Percentiles rank a stretch among this genome's conserved stretches.
Conservation (phyloP, 1,140 invertebrate species). For the Panonychus citri region DNA sequence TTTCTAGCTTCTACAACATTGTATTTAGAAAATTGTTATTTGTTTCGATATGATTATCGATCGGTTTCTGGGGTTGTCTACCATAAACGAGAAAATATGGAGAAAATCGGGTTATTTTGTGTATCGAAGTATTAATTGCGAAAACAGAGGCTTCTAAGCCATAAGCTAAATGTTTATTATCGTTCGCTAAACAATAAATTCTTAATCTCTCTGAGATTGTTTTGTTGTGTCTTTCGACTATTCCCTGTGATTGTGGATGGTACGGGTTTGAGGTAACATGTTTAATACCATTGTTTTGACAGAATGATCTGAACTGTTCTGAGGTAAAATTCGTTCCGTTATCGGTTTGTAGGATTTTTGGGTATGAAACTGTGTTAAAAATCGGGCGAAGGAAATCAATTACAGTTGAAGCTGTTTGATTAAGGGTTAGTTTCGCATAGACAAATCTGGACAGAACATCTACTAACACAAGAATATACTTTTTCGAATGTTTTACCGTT, state of each 20-base stretch:
- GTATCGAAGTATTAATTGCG: neutral
- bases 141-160: neutral
- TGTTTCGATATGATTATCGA: neutral
- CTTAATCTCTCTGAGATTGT: constrained; percentile 7
- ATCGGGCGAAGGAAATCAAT: no score
- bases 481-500: no score
- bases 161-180: neutral
- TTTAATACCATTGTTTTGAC: constrained; percentile 10
- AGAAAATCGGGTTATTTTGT: neutral
- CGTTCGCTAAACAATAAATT: neutral
- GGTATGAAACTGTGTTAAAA: neutral
- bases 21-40: no score
- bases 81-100: neutral
- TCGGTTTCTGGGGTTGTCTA: neutral
- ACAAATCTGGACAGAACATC: no score
- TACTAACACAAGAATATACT: no score
- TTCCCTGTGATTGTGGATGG: constrained; percentile 18
- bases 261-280: constrained; percentile 14
- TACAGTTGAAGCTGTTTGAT: no score
- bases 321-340: constrained; percentile 16
- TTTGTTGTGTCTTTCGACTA: constrained; percentile 16
- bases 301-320: constrained; percentile 7
- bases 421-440: no score
- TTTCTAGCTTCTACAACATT: no score
- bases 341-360: neutral